Percentiles rank a stretch among this genome's conserved stretches.
Evolutionary conservation across 2,888 invertebrate species (phyloP).

Genomic region (Stenurella melanura): DNA sequence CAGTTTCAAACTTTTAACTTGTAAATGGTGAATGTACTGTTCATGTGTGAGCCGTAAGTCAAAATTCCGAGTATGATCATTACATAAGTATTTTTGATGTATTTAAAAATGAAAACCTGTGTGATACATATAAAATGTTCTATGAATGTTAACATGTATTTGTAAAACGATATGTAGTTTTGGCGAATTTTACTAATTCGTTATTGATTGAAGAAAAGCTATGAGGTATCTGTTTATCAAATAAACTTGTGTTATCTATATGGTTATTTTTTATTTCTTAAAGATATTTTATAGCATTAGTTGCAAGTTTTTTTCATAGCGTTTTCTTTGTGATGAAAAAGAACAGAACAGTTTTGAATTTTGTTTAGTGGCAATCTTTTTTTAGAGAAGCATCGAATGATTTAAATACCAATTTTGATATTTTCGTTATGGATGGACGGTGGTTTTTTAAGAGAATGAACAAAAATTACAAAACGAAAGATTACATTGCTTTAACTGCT

Average conservation of each 20-base stretch:
- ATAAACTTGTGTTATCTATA: not conserved
- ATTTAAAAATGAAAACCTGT: not conserved
- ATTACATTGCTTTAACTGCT: no score
- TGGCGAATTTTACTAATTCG: not conserved
- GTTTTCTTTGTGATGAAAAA: not conserved
- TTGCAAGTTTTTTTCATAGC: not conserved
- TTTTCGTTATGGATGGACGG: not conserved
- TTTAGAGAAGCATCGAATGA: not conserved
- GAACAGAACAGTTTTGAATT: not conserved
- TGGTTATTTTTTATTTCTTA: not conserved
- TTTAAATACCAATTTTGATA: not conserved
- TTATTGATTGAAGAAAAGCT: slow-evolving; percentile 2
- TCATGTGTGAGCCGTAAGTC: not conserved
- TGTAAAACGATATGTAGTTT: not conserved
- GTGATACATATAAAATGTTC: not conserved
- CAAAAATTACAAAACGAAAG: no score
- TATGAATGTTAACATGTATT: not conserved
- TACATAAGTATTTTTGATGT: slow-evolving; percentile 7
- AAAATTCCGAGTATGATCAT: not conserved
- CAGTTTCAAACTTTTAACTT: slow-evolving; percentile 3
- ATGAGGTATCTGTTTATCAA: slow-evolving; percentile 1
- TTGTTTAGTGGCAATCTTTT: not conserved
- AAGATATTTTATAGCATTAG: not conserved
- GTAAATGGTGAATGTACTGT: not conserved
- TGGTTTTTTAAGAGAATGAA: no score